Conservation (phyloP, 2,888 invertebrate genomes). For the Meta bourneti region DNA sequence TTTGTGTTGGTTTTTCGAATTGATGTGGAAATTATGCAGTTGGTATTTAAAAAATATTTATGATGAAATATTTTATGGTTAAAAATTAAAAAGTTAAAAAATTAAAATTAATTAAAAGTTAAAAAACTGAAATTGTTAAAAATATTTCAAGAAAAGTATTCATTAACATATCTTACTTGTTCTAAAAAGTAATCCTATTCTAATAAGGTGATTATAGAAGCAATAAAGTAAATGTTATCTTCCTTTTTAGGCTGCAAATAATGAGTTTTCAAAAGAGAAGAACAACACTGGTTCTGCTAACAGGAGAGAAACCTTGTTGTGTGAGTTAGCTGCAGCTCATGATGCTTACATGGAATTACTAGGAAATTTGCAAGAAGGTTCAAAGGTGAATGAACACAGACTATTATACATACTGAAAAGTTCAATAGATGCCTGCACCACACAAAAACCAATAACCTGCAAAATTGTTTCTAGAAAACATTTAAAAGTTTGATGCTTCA, state of each 20-base stretch:
- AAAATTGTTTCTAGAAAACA: too few relatives aligned
- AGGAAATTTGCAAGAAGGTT: slow-evolving; percentile 95
- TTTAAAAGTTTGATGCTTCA: too few relatives aligned
- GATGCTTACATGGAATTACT: slow-evolving; percentile 95
- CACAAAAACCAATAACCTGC: too few relatives aligned
- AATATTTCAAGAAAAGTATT: neutral
- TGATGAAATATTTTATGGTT: too few relatives aligned
- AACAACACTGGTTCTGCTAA: slow-evolving; percentile 85
- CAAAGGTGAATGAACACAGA: slow-evolving; percentile 83
- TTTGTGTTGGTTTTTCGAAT: too few relatives aligned
- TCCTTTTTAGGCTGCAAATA: slow-evolving; percentile 82
- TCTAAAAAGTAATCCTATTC: neutral
- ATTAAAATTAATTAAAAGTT: too few relatives aligned
- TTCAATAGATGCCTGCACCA: too few relatives aligned
- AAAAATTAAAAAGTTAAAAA: too few relatives aligned
- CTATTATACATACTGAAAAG: neutral
- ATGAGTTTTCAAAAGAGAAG: slow-evolving; percentile 84
- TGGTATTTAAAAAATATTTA: too few relatives aligned
- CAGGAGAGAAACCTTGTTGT: slow-evolving; percentile 89
- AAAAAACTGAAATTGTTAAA: too few relatives aligned
- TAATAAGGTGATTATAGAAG: neutral
- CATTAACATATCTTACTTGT: neutral
- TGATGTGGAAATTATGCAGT: too few relatives aligned
- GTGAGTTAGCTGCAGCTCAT: slow-evolving; percentile 92
- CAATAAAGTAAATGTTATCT: neutral